These are phyloP conservation scores for Tinamus major DNA, from an alignment of 2,797 vertebrate genomes.

Conservation along the genomic window DNA sequence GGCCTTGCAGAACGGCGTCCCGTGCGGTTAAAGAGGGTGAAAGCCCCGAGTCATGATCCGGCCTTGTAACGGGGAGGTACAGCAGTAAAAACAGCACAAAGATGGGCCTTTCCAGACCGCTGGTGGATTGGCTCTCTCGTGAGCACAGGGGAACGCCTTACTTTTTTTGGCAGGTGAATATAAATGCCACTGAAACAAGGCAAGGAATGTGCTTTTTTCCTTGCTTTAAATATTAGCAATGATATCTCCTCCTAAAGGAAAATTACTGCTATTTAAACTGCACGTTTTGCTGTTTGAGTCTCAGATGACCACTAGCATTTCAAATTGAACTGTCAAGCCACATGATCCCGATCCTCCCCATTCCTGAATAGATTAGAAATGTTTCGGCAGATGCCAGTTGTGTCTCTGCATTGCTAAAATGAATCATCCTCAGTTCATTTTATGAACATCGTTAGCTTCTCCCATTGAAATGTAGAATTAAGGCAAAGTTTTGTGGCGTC, in stretches of 20 bases:
- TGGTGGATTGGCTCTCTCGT: neutral
- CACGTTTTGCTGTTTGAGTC: slow-evolving; percentile 39
- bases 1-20: too few relatives aligned
- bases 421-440: neutral
- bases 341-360: neutral
- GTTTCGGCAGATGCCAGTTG: slow-evolving; percentile 32
- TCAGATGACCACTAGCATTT: neutral
- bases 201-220: neutral
- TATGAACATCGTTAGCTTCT: rapidly evolving
- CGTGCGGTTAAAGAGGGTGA: neutral
- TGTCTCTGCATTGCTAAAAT: neutral
- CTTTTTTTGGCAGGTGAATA: neutral
- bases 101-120: neutral
- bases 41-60: neutral
- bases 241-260: slow-evolving; percentile 9
- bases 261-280: slow-evolving; percentile 16
- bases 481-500: rapidly evolving
- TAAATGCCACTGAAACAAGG: neutral
- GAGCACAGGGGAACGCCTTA: neutral
- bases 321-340: neutral
- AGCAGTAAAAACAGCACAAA: neutral
- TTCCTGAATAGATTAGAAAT: neutral
- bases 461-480: rapidly evolving
- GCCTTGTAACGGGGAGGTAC: neutral
- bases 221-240: neutral